Percentiles rank a stretch among this genome's conserved stretches.
phyloP scores from a whole-genome alignment of 37 sponge, comb jelly and placozoan genomes.

The Agelas oroides region DNA sequence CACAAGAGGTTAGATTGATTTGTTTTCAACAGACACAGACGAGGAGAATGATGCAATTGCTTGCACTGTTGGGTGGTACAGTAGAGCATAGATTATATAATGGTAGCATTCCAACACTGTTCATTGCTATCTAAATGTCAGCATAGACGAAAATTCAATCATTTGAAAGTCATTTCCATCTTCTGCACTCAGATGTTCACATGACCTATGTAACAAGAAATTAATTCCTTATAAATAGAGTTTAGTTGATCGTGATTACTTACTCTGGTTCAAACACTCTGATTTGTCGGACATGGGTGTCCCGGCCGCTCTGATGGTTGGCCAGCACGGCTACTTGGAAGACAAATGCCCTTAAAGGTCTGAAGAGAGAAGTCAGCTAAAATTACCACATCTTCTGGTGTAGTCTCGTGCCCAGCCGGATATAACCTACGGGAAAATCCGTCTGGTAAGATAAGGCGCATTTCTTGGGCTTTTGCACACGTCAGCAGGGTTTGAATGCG shows the following conservation, averaged over 20 bases:
- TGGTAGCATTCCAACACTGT: not conserved
- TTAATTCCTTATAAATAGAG: too few relatives aligned
- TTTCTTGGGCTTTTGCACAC: too few relatives aligned
- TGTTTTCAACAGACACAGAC: too few relatives aligned
- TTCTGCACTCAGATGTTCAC: not conserved
- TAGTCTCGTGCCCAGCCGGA: too few relatives aligned
- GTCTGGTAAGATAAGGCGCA: too few relatives aligned
- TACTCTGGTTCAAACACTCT: conserved; percentile 84
- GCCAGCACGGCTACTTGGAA: conserved; percentile 80
- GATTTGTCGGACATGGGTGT: conserved; percentile 91
- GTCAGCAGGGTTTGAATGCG: too few relatives aligned
- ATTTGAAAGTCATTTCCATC: conserved; percentile 12
- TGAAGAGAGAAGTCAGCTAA: not conserved
- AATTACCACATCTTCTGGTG: too few relatives aligned
- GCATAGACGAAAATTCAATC: conserved; percentile 42
- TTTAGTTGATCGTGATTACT: conserved; percentile 7
- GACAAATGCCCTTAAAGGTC: conserved; percentile 78
- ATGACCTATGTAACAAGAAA: too few relatives aligned
- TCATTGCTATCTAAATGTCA: conserved; percentile 17
- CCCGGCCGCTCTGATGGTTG: conserved; percentile 98
- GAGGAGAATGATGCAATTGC: too few relatives aligned
- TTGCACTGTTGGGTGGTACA: too few relatives aligned
- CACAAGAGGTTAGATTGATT: too few relatives aligned
- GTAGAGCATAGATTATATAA: not conserved
- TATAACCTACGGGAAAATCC: too few relatives aligned